Base-by-base conservation (phyloP, 1,140 invertebrate genomes). In the Rhysida immarginata region DNA sequence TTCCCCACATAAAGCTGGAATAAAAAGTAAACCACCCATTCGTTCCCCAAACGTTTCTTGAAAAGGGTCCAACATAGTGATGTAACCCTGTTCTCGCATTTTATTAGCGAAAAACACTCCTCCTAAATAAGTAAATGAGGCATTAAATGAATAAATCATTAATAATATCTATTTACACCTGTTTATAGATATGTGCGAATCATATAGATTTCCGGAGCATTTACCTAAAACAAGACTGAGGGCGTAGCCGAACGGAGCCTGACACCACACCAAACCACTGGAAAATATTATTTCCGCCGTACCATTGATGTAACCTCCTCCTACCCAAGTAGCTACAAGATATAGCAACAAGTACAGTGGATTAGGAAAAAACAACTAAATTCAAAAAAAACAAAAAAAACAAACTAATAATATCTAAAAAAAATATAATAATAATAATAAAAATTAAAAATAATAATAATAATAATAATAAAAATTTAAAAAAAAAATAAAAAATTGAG, bases 51-150 rank as follows among this genome's bases (percentile, higher is more conserved):
- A 97, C 23, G 85, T 84, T 64, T 92, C 86, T 73, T 96, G 91
- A 62, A 99, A 83, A 1, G 95, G 95, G 75, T 99, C 96, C 72
- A 99, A 71, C 95, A 99, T 98, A 8, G 96, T 99, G 43, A 98
- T 84, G 74, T 98, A 98, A 52, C 93, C 94, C 71, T 96, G 86
- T 69, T 87, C 80, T 60, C 96, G 77, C 95, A 99, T 99, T 62
- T 89, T 88, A 70, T 91, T 92, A 52, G 95, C 95, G 74, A 98
- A 99, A 70, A 99, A 94, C 61, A 96, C 81, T 18, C 95, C 96
- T 63, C 94, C 92, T 92, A 68, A 35, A 60, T 68, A 52, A 45
- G 51, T 24, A n/a, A 48, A 53, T 18, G 41, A 20, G 50, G n/a
- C n/a, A n/a, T n/a, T n/a, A n/a, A n/a, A n/a, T n/a, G n/a, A n/a